Conservation (phyloP, 1,140 invertebrate species). For the Marisa cornuarietis region DNA sequence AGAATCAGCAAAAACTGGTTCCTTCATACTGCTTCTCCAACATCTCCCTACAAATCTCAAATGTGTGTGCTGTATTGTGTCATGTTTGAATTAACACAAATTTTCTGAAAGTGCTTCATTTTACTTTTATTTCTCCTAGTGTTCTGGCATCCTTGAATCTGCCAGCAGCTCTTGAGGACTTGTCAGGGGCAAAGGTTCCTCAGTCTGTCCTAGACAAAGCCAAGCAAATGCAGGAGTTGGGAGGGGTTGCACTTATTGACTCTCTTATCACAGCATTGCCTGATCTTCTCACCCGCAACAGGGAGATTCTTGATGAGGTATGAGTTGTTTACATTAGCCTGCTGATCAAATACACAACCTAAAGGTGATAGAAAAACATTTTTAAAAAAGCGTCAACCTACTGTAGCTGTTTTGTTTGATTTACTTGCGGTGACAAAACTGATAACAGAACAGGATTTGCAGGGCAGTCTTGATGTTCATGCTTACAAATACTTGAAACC, state of each 20-base stretch:
- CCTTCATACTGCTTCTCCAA: no score
- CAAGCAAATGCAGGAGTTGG: constrained; percentile 63
- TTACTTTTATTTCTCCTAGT: constrained; percentile 63
- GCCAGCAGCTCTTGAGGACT: constrained; percentile 94
- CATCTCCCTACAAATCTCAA: no score
- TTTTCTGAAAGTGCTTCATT: no score
- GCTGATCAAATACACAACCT: not conserved
- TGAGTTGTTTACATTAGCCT: constrained; percentile 1
- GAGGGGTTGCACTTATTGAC: constrained; percentile 68
- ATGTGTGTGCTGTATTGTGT: no score
- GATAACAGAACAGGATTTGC: no score
- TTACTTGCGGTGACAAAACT: no score
- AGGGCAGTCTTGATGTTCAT: no score
- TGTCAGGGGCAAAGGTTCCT: constrained; percentile 80
- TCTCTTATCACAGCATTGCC: constrained; percentile 83
- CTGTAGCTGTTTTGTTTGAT: no score
- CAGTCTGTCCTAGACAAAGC: constrained; percentile 91
- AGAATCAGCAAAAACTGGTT: not conserved
- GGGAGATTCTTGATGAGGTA: constrained; percentile 95
- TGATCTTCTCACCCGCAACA: constrained; percentile 88
- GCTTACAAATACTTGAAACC: no score
- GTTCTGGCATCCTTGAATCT: constrained; percentile 93
- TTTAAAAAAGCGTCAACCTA: no score
- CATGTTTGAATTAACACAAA: no score
- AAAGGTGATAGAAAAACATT: no score